These are phyloP conservation scores for Labrus mixtus DNA, from an alignment of 2,113 vertebrate species.

Conservation along the genomic window DNA sequence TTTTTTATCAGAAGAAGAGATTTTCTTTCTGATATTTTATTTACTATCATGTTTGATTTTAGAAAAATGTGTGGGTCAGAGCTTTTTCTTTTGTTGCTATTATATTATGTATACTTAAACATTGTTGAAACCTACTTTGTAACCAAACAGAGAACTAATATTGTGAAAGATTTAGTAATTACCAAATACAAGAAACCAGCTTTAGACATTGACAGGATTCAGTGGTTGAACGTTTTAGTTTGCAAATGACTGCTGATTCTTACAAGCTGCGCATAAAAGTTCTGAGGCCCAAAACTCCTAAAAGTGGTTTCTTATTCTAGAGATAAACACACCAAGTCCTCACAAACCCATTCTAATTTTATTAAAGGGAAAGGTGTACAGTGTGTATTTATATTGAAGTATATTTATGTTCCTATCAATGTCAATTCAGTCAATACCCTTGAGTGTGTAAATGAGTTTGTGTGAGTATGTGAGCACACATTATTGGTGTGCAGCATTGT, in stretches of 20 bases:
- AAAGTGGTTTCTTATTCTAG: neutral
- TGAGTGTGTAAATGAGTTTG: slow-evolving; percentile 44
- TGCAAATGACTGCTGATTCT: neutral
- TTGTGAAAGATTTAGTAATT: slow-evolving; percentile 9
- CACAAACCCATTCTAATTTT: slow-evolving; percentile 47
- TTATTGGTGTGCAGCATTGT: slow-evolving; percentile 35
- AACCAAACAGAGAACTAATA: slow-evolving; percentile 20
- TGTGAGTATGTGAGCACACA: slow-evolving; percentile 47
- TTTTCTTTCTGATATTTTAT: neutral
- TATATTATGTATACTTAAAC: neutral
- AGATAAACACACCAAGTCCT: slow-evolving; percentile 2
- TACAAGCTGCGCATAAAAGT: neutral
- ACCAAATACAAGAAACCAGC: slow-evolving; percentile 35
- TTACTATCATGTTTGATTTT: slow-evolving; percentile 9
- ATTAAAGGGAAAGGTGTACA: slow-evolving; percentile 62
- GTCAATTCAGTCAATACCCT: slow-evolving; percentile 17
- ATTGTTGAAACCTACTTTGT: slow-evolving; percentile 11
- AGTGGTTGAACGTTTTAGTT: neutral
- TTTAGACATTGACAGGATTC: neutral
- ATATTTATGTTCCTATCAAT: slow-evolving; percentile 61
- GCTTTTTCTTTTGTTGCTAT: neutral
- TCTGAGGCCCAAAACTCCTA: neutral
- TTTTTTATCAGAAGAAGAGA: neutral
- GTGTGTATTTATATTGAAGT: slow-evolving; percentile 65
- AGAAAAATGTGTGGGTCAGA: neutral